phyloP scores from a whole-genome alignment of 2,113 vertebrate species.

The Pyrgilauda ruficollis region DNA sequence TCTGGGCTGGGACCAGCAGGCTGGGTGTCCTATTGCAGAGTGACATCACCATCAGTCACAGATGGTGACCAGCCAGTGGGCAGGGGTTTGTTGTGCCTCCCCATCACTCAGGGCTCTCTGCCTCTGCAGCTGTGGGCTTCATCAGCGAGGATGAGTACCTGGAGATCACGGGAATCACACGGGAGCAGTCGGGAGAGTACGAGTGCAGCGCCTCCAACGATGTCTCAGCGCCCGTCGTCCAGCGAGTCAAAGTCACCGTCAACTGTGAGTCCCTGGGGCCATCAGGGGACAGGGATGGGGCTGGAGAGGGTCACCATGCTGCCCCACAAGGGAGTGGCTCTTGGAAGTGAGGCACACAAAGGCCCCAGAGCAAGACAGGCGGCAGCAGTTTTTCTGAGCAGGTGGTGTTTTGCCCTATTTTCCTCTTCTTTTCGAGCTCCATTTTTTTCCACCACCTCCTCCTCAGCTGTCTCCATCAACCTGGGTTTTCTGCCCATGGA shows the following conservation, averaged over 20 bases:
- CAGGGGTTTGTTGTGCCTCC: background rate
- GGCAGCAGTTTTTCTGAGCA: background rate
- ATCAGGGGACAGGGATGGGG: fast-evolving
- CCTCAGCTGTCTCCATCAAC: slow-evolving; percentile 17
- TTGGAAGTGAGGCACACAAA: background rate
- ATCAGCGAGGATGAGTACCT: slow-evolving; percentile 90
- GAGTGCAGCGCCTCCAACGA: slow-evolving; percentile 94
- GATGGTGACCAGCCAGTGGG: fast-evolving
- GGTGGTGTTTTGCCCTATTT: background rate
- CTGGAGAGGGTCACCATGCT: fast-evolving
- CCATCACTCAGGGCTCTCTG: background rate
- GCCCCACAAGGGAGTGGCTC: background rate
- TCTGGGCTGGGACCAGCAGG: fast-evolving
- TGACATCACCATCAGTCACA: fast-evolving
- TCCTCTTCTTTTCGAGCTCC: background rate
- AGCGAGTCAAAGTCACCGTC: slow-evolving; percentile 90
- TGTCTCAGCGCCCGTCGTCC: slow-evolving; percentile 83
- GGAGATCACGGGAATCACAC: slow-evolving; percentile 90
- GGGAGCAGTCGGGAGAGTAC: slow-evolving; percentile 89
- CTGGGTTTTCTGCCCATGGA: slow-evolving; percentile 20
- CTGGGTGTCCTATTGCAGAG: background rate
- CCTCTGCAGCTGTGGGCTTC: slow-evolving; percentile 78
- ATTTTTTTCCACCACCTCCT: background rate
- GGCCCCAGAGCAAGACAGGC: background rate
- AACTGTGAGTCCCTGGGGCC: slow-evolving; percentile 85